Conservation (phyloP, 53 echinoderm and acorn worm genomes). For the Echinometra lucunter region DNA sequence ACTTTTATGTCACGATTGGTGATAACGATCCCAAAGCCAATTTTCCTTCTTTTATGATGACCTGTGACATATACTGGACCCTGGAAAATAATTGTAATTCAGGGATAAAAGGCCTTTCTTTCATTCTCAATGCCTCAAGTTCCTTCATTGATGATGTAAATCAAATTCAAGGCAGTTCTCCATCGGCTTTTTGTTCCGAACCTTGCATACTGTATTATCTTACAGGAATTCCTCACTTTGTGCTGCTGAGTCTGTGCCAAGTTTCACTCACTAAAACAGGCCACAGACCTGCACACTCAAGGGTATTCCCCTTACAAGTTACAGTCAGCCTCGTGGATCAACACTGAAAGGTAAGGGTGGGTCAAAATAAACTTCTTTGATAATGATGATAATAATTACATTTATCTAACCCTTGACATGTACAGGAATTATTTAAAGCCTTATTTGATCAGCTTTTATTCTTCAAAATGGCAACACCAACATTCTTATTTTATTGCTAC, state of each 20-base stretch:
- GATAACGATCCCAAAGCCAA: too few species aligned
- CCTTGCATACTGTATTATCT: neutral
- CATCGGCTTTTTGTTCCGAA: neutral
- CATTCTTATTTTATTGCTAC: too few species aligned
- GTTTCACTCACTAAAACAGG: neutral
- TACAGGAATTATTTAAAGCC: too few species aligned
- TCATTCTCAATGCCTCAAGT: neutral
- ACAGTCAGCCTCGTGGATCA: neutral
- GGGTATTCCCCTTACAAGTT: neutral
- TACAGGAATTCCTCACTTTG: conserved; percentile 21
- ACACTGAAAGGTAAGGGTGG: neutral
- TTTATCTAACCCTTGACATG: too few species aligned
- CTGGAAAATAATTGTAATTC: too few species aligned
- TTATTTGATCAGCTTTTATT: too few species aligned
- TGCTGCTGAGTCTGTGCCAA: neutral
- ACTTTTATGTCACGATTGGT: too few species aligned
- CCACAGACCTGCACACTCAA: neutral
- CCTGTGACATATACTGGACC: too few species aligned
- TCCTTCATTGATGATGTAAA: neutral
- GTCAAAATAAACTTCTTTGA: neutral
- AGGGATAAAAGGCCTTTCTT: too few species aligned
- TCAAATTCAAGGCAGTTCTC: neutral
- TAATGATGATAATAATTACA: too few species aligned
- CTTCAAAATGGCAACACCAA: too few species aligned
- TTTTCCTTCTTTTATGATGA: too few species aligned